Conservation (phyloP, 2,113 vertebrate genomes). For the Hystrix brachyura region DNA sequence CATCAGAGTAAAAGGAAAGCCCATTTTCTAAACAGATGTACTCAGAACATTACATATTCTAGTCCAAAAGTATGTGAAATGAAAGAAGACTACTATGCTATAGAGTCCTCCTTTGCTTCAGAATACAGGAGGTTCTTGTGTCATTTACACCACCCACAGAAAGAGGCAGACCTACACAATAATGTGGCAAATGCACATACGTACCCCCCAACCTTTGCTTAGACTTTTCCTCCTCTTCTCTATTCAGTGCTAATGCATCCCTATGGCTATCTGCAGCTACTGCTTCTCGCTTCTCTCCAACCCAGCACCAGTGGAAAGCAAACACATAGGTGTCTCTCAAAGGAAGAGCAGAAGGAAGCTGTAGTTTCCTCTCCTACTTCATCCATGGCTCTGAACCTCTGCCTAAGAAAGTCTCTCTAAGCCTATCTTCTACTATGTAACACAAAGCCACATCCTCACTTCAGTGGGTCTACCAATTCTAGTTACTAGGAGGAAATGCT, state of each 20-base stretch:
- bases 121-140: background rate
- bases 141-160: background rate
- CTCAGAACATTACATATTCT: background rate
- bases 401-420: background rate
- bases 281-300: background rate
- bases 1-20: background rate
- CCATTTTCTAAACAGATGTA: background rate
- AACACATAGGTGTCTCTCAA: constrained; percentile 1
- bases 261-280: background rate
- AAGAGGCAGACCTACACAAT: background rate
- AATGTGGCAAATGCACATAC: background rate
- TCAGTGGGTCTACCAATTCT: background rate
- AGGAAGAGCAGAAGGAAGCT: background rate
- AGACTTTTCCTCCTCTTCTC: background rate
- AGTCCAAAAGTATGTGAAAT: background rate
- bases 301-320: background rate
- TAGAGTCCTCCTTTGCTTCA: constrained; percentile 38
- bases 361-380: background rate
- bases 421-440: background rate
- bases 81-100: background rate
- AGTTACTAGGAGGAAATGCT: background rate
- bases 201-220: background rate
- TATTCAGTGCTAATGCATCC: background rate
- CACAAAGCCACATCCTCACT: background rate
- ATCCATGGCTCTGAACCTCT: background rate